Percentiles rank a stretch among this genome's conserved stretches.
Evolutionary conservation across 1,140 invertebrate genomes (phyloP).

Genomic region (Drosophila trapezifrons): DNA sequence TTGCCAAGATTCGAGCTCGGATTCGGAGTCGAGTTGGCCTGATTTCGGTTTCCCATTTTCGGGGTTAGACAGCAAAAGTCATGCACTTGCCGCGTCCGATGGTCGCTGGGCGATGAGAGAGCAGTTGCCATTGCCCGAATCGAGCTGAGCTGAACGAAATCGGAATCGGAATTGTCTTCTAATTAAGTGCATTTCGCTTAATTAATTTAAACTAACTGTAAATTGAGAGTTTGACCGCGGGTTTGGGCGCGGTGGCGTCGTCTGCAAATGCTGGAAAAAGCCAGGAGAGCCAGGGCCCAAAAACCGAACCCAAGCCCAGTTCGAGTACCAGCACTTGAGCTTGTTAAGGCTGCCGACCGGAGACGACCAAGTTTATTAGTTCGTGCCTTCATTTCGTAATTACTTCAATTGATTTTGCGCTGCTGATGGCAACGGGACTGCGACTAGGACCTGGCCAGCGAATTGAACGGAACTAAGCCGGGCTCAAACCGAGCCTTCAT

Average conservation of each 20-base stretch:
- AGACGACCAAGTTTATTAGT: constrained; percentile 82
- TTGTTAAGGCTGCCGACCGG: constrained; percentile 60
- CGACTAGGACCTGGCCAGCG: constrained; percentile 54
- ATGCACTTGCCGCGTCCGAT: constrained; percentile 66
- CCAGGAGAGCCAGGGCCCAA: neutral
- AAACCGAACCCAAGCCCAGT: neutral
- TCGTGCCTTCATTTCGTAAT: constrained; percentile 83
- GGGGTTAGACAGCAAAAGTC: constrained; percentile 76
- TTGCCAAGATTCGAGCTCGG: constrained; percentile 9
- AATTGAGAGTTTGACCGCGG: constrained; percentile 63
- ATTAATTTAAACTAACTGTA: constrained; percentile 83
- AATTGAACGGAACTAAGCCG: constrained; percentile 66
- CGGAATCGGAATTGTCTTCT: constrained; percentile 67
- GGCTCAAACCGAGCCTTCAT: constrained; percentile 46
- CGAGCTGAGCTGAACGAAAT: constrained; percentile 16
- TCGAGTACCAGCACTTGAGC: constrained; percentile 41
- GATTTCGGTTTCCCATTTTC: constrained; percentile 69
- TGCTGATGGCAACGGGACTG: constrained; percentile 73
- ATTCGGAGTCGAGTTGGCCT: constrained; percentile 34
- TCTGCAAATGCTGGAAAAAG: constrained; percentile 41
- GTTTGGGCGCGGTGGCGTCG: constrained; percentile 73
- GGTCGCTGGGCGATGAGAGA: constrained; percentile 21
- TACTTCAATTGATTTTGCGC: constrained; percentile 81
- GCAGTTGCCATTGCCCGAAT: constrained; percentile 43
- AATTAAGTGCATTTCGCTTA: constrained; percentile 83